These are phyloP conservation scores for Sphenodon punctatus DNA, from an alignment of 2,797 vertebrate species.

Conservation along the genomic window DNA sequence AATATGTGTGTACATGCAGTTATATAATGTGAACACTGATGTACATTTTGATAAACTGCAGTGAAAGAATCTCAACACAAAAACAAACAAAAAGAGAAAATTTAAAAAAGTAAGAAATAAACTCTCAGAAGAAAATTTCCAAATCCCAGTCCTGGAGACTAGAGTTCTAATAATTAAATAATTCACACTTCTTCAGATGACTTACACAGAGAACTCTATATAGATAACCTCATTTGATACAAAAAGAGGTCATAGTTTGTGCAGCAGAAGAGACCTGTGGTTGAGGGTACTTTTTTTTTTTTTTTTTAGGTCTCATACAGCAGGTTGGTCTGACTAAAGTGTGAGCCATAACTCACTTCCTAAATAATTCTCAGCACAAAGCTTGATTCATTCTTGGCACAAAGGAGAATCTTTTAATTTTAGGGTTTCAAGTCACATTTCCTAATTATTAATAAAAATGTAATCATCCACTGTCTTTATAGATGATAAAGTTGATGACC, in stretches of 20 bases:
- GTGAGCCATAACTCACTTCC: not conserved
- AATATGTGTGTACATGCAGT: too few species aligned
- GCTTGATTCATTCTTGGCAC: not conserved
- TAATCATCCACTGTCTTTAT: not conserved
- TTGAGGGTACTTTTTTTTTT: not conserved
- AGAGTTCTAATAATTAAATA: not conserved
- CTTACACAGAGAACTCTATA: not conserved
- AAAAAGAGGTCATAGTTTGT: not conserved
- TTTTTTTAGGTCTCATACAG: not conserved
- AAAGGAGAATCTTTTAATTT: not conserved
- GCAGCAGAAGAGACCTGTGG: not conserved
- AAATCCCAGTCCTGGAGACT: not conserved
- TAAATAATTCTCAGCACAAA: not conserved
- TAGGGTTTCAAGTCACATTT: not conserved
- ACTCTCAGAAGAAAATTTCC: not conserved
- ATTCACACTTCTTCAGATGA: not conserved
- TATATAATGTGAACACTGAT: too few species aligned
- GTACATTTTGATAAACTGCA: not conserved
- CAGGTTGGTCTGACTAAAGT: not conserved
- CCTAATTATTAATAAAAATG: not conserved
- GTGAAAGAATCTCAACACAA: not conserved
- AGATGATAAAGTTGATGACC: not conserved
- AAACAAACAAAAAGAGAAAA: not conserved
- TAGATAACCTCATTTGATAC: not conserved
- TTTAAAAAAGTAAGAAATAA: not conserved